Conservation (phyloP, 2,888 invertebrate genomes). For the Agrilus cyanescens region DNA sequence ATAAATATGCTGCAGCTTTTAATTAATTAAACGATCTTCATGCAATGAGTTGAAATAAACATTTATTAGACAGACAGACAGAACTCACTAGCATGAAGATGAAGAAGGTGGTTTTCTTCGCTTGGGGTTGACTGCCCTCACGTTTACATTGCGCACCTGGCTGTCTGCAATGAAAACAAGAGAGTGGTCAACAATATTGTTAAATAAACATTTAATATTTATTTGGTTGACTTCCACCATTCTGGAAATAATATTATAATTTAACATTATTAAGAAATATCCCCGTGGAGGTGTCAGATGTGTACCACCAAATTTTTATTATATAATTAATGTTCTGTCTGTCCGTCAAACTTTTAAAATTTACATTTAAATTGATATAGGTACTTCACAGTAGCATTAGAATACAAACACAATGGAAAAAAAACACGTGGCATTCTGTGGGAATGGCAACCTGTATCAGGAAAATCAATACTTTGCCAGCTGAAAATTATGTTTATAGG, state of each 20-base stretch:
- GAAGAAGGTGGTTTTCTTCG: constrained; percentile 52
- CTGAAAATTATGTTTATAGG: not conserved
- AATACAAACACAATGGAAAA: too few species aligned
- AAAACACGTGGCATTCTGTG: too few species aligned
- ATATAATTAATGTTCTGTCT: too few species aligned
- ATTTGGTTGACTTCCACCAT: too few species aligned
- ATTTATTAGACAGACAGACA: constrained; percentile 26
- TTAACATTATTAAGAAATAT: too few species aligned
- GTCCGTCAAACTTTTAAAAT: too few species aligned
- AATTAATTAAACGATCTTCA: not conserved
- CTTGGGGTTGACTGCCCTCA: constrained; percentile 58
- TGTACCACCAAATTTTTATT: too few species aligned
- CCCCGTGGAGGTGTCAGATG: too few species aligned
- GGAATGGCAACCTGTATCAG: constrained; percentile 2
- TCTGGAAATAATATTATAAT: too few species aligned
- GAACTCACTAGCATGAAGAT: constrained; percentile 54
- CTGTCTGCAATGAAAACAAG: constrained; percentile 65
- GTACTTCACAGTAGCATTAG: too few species aligned
- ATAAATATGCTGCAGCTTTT: not conserved
- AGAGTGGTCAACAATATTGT: constrained; percentile 39
- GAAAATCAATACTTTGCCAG: constrained; percentile 27
- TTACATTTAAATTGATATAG: too few species aligned
- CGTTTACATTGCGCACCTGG: constrained; percentile 64
- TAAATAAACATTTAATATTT: constrained; percentile 11
- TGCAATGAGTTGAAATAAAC: constrained; percentile 5